A percentile compares a stretch with the other conserved stretches of the same genome.
phyloP scores from a whole-genome alignment of 2,797 vertebrate genomes.

The Poeciliopsis turneri region DNA sequence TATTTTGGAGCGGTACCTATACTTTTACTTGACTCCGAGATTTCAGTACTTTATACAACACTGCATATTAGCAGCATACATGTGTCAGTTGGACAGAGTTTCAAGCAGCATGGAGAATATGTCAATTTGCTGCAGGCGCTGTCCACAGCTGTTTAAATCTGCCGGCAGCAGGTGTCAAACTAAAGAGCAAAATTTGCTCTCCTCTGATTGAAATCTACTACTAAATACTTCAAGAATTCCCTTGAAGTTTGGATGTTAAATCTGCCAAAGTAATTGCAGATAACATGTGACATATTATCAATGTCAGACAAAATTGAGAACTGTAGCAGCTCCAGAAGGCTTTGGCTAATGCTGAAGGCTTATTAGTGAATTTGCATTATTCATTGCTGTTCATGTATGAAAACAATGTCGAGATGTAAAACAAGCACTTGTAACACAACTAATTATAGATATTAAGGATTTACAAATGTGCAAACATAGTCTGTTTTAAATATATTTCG shows the following conservation, averaged over 20 bases:
- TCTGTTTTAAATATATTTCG: too few relatives aligned
- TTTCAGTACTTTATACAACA: too few relatives aligned
- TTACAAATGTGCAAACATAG: too few relatives aligned
- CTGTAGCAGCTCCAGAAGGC: background rate
- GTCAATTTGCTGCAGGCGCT: background rate
- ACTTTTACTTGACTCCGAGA: too few relatives aligned
- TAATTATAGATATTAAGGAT: too few relatives aligned
- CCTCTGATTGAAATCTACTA: background rate
- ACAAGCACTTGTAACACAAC: background rate
- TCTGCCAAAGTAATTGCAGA: background rate
- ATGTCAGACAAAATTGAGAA: background rate
- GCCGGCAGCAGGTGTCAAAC: background rate
- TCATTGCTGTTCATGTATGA: background rate
- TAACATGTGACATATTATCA: background rate
- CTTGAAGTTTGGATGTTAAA: background rate
- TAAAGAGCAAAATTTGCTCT: background rate
- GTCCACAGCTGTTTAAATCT: conserved; percentile 5
- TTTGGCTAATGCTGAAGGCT: background rate
- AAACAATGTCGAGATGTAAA: background rate
- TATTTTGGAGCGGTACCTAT: too few relatives aligned
- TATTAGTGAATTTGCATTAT: background rate
- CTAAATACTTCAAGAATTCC: conserved; percentile 1
- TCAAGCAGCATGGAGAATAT: background rate
- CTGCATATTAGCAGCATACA: too few relatives aligned
- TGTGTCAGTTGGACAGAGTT: conserved; percentile 1